Percentiles rank a stretch among this genome's conserved stretches.
Conservation (phyloP, 2,113 vertebrate species). For the Podiceps cristatus region DNA sequence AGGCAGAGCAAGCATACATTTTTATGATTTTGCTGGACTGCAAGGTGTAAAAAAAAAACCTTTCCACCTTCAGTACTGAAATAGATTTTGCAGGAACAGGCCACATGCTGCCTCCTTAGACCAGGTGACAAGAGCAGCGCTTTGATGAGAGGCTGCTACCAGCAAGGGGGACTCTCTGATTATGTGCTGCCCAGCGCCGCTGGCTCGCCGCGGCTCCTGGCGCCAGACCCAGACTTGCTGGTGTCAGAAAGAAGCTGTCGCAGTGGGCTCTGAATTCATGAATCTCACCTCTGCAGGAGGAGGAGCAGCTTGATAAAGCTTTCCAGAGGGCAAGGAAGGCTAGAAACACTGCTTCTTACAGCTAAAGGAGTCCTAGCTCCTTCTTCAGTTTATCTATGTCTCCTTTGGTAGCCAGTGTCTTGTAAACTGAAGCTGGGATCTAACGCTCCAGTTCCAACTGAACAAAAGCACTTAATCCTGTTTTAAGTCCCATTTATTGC, state of each 20-base stretch:
- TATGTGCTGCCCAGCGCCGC: accelerated
- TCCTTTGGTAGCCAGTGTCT: not conserved
- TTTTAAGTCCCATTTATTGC: not conserved
- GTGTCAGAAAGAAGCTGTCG: not conserved
- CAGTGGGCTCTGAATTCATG: not conserved
- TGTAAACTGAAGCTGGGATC: not conserved
- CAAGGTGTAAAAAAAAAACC: not conserved
- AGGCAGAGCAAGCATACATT: accelerated
- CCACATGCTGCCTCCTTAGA: not conserved
- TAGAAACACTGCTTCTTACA: not conserved
- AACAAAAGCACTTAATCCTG: not conserved
- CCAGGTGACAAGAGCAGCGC: not conserved
- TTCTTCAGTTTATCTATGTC: not conserved
- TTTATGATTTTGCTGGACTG: not conserved
- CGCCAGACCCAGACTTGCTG: not conserved
- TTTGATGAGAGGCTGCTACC: constrained; percentile 29
- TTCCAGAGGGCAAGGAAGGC: not conserved
- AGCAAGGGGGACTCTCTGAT: not conserved
- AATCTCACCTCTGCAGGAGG: not conserved
- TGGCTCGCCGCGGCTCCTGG: not conserved
- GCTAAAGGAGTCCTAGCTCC: not conserved
- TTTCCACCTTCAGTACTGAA: not conserved
- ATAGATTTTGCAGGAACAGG: not conserved
- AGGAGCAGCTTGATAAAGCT: not conserved
- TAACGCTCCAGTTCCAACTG: not conserved